phyloP scores from a whole-genome alignment of 2,113 vertebrate genomes.

The Nothoprocta pentlandii region DNA sequence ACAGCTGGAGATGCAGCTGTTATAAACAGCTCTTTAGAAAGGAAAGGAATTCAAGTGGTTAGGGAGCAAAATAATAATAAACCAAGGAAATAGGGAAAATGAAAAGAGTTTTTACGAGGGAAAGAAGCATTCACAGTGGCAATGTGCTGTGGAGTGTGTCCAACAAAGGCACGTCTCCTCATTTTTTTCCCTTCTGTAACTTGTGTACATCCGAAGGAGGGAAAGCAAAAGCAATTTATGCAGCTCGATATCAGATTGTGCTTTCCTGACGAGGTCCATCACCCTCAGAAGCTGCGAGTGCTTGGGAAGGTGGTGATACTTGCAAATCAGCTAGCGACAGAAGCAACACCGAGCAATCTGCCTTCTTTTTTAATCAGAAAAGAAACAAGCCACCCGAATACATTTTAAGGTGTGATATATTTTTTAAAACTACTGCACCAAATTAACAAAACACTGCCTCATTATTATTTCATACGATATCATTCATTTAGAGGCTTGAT shows the following conservation, averaged over 20 bases:
- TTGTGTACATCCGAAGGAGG: slow-evolving; percentile 14
- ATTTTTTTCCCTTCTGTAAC: background rate
- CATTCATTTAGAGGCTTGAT: background rate
- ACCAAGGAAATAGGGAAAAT: slow-evolving; percentile 20
- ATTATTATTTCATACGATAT: background rate
- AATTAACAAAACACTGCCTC: background rate
- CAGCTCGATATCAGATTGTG: slow-evolving; percentile 13
- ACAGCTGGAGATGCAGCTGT: slow-evolving; percentile 65
- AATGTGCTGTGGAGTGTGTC: slow-evolving; percentile 34
- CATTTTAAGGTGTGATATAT: background rate
- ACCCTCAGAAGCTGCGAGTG: slow-evolving; percentile 49
- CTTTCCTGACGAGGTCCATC: slow-evolving; percentile 53
- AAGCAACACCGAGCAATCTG: background rate
- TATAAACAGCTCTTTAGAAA: slow-evolving; percentile 66
- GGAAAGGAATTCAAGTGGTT: slow-evolving; percentile 62
- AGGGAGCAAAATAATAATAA: slow-evolving; percentile 61
- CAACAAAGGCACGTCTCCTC: slow-evolving; percentile 21
- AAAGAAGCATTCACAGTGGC: background rate
- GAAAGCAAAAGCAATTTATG: slow-evolving; percentile 50
- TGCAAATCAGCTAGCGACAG: slow-evolving; percentile 59
- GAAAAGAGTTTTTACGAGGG: background rate
- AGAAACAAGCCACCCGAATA: background rate
- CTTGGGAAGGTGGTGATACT: slow-evolving; percentile 44
- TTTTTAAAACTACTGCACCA: background rate
- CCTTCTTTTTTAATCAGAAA: slow-evolving; percentile 23